phyloP scores from a whole-genome alignment of 2,113 vertebrate species.

The Tilapia sparmanii region DNA sequence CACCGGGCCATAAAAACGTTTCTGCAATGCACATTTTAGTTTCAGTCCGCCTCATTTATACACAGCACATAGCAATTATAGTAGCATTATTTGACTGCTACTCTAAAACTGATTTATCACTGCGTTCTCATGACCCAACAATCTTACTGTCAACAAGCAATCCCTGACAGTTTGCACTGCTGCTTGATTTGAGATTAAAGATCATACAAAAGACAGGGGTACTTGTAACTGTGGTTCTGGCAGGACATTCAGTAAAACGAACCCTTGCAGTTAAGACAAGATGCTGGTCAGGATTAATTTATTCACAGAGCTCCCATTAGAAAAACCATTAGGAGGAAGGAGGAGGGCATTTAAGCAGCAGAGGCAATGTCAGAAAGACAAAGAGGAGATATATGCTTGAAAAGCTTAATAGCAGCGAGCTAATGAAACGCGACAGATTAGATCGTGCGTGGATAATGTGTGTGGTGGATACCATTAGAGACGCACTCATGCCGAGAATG shows the following conservation, averaged over 20 bases:
- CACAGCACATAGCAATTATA: not conserved
- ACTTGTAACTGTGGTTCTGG: not conserved
- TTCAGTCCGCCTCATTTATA: not conserved
- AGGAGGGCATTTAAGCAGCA: not conserved
- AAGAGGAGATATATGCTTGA: not conserved
- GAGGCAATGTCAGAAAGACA: not conserved
- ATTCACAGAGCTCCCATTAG: not conserved
- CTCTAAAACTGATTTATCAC: not conserved
- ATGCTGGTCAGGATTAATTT: not conserved
- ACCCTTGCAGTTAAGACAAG: not conserved
- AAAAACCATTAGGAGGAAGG: not conserved
- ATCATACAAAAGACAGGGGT: not conserved
- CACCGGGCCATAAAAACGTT: conserved; percentile 86
- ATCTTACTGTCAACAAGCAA: not conserved
- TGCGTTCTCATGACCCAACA: no score
- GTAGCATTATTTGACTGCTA: not conserved
- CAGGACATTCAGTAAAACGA: not conserved
- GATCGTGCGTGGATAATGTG: not conserved
- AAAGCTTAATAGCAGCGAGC: not conserved
- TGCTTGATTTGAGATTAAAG: not conserved
- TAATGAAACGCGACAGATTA: not conserved
- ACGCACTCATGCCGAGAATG: not conserved
- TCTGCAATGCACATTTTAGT: conserved; percentile 66
- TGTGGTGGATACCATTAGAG: not conserved
- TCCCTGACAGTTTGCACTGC: not conserved